These are phyloP conservation scores for Taeniopygia guttata DNA, from an alignment of 2,797 vertebrate genomes.

Conservation along the genomic window DNA sequence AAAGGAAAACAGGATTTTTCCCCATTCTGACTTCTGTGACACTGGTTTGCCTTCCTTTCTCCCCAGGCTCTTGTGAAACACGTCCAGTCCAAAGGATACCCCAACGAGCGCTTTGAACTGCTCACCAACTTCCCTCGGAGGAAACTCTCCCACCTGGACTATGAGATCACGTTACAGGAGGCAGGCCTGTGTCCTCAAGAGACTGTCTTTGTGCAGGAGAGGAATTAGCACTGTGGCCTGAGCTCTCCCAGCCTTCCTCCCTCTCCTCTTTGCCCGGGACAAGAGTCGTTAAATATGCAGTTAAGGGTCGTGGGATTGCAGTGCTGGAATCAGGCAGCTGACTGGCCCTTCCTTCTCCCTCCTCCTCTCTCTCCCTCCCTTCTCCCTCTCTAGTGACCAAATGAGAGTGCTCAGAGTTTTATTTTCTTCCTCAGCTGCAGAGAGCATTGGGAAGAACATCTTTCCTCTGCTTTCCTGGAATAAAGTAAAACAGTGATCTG, in stretches of 20 bases:
- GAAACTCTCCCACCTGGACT: conserved; percentile 98
- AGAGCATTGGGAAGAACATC: conserved; percentile 24
- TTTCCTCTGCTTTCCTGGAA: conserved; percentile 54
- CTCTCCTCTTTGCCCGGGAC: conserved; percentile 64
- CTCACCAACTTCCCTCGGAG: conserved; percentile 98
- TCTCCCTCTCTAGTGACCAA: conserved; percentile 68
- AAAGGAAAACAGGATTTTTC: background rate
- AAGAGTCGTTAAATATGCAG: conserved; percentile 64
- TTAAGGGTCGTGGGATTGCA: conserved; percentile 62
- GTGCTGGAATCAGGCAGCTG: conserved; percentile 67
- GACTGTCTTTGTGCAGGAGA: conserved; percentile 99
- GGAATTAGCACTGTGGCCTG: conserved; percentile 86
- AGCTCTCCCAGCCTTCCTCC: conserved; percentile 73
- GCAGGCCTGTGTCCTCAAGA: conserved; percentile 99
- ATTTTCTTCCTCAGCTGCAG: conserved; percentile 52
- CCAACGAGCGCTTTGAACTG: conserved; percentile 97
- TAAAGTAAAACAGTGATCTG: conserved; percentile 5
- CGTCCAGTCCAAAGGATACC: conserved; percentile 95
- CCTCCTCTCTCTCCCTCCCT: conserved; percentile 31
- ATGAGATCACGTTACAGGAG: conserved; percentile 98
- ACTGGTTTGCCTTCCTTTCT: background rate
- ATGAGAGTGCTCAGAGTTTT: conserved; percentile 52
- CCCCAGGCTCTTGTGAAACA: conserved; percentile 92
- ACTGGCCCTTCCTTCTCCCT: conserved; percentile 64
- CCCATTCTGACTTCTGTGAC: background rate